These are phyloP conservation scores for Rhagoletis pomonella DNA, from an alignment of 1,140 invertebrate species.

Conservation along the genomic window DNA sequence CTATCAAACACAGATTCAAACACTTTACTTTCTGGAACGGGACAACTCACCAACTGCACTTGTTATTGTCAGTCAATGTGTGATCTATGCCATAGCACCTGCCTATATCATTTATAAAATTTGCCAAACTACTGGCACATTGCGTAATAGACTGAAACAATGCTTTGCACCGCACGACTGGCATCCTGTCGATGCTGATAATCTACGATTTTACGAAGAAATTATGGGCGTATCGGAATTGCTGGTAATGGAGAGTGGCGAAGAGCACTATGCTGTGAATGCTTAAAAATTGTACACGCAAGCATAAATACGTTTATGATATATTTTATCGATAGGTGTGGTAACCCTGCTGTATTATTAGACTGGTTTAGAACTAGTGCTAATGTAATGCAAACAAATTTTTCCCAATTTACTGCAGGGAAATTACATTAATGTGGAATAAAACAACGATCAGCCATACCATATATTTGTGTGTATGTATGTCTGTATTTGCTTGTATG, in stretches of 20 bases:
- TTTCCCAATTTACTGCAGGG: background rate
- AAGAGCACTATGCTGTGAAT: conserved; percentile 46
- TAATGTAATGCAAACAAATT: too few relatives aligned
- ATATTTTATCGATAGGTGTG: background rate
- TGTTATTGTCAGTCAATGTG: conserved; percentile 63
- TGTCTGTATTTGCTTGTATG: background rate
- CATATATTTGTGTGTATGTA: background rate
- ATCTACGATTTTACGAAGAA: conserved; percentile 69
- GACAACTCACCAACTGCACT: conserved; percentile 56
- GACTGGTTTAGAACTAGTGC: background rate
- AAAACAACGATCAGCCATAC: background rate
- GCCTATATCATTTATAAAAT: conserved; percentile 67
- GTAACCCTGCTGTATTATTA: background rate
- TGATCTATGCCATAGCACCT: conserved; percentile 62
- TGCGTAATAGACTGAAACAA: conserved; percentile 64
- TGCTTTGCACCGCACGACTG: conserved; percentile 70
- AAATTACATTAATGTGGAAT: background rate
- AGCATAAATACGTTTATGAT: background rate
- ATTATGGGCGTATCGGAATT: conserved; percentile 72
- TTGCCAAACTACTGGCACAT: conserved; percentile 63
- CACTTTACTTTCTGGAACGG: conserved; percentile 56
- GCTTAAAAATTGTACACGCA: conserved; percentile 24
- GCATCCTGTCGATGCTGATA: conserved; percentile 71
- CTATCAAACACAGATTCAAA: conserved; percentile 59
- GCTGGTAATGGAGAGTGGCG: conserved; percentile 62